phyloP scores from a whole-genome alignment of 2,888 invertebrate species.

The Drosophila rellima region DNA sequence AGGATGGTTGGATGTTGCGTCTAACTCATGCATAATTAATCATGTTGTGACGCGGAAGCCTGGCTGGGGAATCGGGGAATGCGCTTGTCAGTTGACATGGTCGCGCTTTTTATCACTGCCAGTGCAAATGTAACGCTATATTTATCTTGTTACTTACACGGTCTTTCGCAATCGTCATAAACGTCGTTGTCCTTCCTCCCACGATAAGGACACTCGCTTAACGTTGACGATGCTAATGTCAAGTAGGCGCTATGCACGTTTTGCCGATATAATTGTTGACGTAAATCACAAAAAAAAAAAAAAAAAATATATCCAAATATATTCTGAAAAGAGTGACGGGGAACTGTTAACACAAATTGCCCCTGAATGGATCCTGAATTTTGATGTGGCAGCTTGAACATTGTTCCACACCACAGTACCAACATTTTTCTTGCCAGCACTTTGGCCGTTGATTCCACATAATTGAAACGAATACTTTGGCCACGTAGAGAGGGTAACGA shows the following conservation, averaged over 20 bases:
- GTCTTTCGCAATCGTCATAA: slow-evolving; percentile 46
- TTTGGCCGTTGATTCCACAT: slow-evolving; percentile 38
- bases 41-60: slow-evolving; percentile 62
- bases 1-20: slow-evolving; percentile 10
- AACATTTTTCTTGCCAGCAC: slow-evolving; percentile 41
- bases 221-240: slow-evolving; percentile 37
- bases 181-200: slow-evolving; percentile 6
- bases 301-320: slow-evolving; percentile 18
- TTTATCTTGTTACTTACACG: slow-evolving; percentile 68
- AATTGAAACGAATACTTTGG: slow-evolving; percentile 67
- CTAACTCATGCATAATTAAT: slow-evolving; percentile 74
- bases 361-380: slow-evolving; percentile 37
- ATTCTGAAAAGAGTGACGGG: slow-evolving; percentile 13
- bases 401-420: slow-evolving; percentile 22
- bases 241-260: slow-evolving; percentile 55
- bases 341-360: slow-evolving; percentile 50
- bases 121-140: slow-evolving; percentile 52
- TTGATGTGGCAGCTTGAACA: slow-evolving; percentile 41
- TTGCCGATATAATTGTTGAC: slow-evolving; percentile 69
- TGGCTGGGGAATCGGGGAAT: slow-evolving; percentile 17
- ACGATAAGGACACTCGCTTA: slow-evolving; percentile 7
- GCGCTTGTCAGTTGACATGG: slow-evolving; percentile 69
- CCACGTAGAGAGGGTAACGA: slow-evolving; percentile 5
- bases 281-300: slow-evolving; percentile 64
- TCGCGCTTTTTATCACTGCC: slow-evolving; percentile 69